Base-by-base conservation (phyloP, 2,888 invertebrate genomes). In the Micropterix aruncella region DNA sequence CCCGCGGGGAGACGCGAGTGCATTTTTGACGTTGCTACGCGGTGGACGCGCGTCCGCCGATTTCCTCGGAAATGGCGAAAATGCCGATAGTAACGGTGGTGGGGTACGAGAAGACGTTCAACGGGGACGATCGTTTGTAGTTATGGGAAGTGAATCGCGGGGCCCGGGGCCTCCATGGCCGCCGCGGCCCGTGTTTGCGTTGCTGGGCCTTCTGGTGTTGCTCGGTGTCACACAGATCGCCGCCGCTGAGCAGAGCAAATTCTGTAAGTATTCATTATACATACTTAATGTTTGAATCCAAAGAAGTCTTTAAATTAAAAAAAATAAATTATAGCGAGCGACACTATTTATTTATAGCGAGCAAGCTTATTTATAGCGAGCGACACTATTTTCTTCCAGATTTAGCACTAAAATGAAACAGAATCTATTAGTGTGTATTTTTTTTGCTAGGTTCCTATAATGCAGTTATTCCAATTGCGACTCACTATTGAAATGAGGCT, bases 191-290 rank as follows among this genome's bases (percentile, higher is more conserved):
- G 65, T 65, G 64, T 67, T 57, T 64, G 62, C 12, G 5, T 12
- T 27, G 56, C 51, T 62, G 46, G 37, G 63, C 47, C 51, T 60
- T 53, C 56, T 63, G 57, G 58, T 62, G 55, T 54, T 65, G 50
- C 58, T 64, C 50, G 60, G 62, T 52, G 55, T 58, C 48, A 54
- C 59, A 49, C 55, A 55, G 53, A 17, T 19, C 27, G 39, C 43
- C 56, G 56, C 54, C 56, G 70, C 68, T 46, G 71, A 71, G 63
- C 70, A 70, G 57, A 71, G 70, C 63, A 71, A 70, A 57, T 71
- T 71, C 64, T 71, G 71, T 71, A 59, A 70, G 71, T 70, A 47
- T 46, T 17, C n/a, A n/a, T n/a, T n/a, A n/a, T n/a, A n/a, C n/a
- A n/a, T n/a, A n/a, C n/a, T n/a, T n/a, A n/a, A n/a, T n/a, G n/a